These are phyloP conservation scores for Mirounga angustirostris DNA, from an alignment of 2,113 vertebrate genomes.

Conservation along the genomic window DNA sequence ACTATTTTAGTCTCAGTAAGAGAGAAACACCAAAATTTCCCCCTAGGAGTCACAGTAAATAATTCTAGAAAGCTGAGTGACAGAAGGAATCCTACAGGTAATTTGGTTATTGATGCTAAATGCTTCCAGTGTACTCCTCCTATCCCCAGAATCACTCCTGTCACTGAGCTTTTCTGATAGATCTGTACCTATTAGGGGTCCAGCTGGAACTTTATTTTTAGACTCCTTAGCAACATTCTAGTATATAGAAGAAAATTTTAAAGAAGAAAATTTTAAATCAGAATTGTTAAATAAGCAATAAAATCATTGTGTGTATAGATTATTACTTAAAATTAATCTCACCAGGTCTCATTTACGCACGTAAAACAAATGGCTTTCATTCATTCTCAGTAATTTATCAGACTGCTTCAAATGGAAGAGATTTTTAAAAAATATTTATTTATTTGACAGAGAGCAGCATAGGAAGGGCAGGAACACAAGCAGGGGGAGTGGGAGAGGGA, in stretches of 20 bases:
- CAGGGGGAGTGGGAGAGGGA: too few species aligned
- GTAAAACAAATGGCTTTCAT: slow-evolving; percentile 16
- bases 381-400: slow-evolving; percentile 36
- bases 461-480: too few species aligned
- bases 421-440: too few species aligned
- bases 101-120: not conserved
- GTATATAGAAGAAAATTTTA: not conserved
- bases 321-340: slow-evolving; percentile 18
- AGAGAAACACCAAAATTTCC: not conserved
- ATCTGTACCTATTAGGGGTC: not conserved
- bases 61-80: not conserved
- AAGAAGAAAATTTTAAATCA: not conserved
- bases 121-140: not conserved
- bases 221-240: not conserved
- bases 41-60: not conserved
- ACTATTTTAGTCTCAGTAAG: not conserved
- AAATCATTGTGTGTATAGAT: not conserved
- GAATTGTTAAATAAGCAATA: not conserved
- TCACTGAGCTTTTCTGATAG: not conserved
- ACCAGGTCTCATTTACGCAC: slow-evolving; percentile 5
- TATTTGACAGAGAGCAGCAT: too few species aligned
- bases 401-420: not conserved
- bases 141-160: not conserved
- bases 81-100: not conserved
- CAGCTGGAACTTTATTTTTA: not conserved